These are phyloP conservation scores for Chionoecetes opilio DNA, from an alignment of 1,140 invertebrate genomes.

Conservation along the genomic window DNA sequence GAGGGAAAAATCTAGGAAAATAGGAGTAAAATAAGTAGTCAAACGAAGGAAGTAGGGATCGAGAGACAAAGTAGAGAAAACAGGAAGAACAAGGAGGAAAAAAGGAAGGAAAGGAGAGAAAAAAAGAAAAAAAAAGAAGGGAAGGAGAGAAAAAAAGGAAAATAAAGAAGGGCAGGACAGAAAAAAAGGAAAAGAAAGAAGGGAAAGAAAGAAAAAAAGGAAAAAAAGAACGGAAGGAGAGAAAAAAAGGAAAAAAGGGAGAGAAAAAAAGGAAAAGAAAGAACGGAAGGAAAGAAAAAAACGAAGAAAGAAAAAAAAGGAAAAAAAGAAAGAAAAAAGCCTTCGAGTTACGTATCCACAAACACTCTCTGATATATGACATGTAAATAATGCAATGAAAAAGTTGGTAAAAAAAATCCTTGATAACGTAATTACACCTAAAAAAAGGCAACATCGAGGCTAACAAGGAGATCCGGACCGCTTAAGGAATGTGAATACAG, in stretches of 20 bases:
- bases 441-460: too few relatives aligned
- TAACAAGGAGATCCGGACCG: too few relatives aligned
- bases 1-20: too few relatives aligned
- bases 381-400: too few relatives aligned
- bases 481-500: too few relatives aligned
- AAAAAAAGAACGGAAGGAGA: not conserved
- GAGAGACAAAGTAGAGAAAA: not conserved
- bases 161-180: not conserved
- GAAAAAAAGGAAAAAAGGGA: not conserved
- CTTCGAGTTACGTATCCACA: too few relatives aligned
- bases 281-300: not conserved
- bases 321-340: not conserved
- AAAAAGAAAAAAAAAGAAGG: not conserved
- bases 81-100: not conserved
- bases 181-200: not conserved
- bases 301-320: not conserved
- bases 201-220: not conserved
- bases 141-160: not conserved
- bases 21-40: too few relatives aligned
- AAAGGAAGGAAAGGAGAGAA: not conserved
- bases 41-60: too few relatives aligned
- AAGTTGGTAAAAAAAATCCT: too few relatives aligned
- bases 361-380: too few relatives aligned
- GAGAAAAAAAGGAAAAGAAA: not conserved
- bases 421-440: too few relatives aligned